Evolutionary conservation across 2,888 invertebrate species (phyloP), one percentile per base, ranked within the genome.

Genomic region (Ennomos erosarius): DNA sequence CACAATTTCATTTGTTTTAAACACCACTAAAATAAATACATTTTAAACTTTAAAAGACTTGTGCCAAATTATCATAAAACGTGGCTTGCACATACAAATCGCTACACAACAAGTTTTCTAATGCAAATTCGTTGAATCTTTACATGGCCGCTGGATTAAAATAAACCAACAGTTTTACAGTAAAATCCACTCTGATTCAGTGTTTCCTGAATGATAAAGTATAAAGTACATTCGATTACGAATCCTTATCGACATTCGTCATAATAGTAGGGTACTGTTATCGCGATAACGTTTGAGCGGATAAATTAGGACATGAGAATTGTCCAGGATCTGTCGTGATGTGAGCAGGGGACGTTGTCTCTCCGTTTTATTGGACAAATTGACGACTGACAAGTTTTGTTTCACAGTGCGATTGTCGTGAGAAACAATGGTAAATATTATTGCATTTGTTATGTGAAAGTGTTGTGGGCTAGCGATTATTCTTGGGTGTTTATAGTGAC

Each of bases 301-400:
- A 81, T 81, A 76, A 78, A 79, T 70, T 83, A 76, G 84, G 79
- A 64, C 84, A 75, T 67, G 73, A 68, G 79, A 84, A 83, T 82
- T 85, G 84, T 76, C 68, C 81, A 81, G 86, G 87, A 84, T 71
- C 70, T 53, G 53, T 60, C 64, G 70, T 33, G 42, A 1, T 12
- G 72, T 37, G 60, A 46, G 13, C 55, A 64, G 56, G 69, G 66
- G 62, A 67, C 64, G 59, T 51, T 43, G 59, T 47, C 55, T 50
- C 53, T 39, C 44, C 35, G 36, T 52, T 62, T 55, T 58, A 71
- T 69, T 74, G 59, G 44, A 64, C 43, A 58, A 45, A 63, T 48
- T 62, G 55, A 48, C 52, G 36, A 9, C n/a, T 11, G 48, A 16
- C 46, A 42, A 26, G 38, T 49, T 37, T 42, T 12, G 26, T 26